These are phyloP conservation scores for Scolanthus callimorphus DNA, from an alignment of 92 coral and sea anemone genomes.

Conservation along the genomic window DNA sequence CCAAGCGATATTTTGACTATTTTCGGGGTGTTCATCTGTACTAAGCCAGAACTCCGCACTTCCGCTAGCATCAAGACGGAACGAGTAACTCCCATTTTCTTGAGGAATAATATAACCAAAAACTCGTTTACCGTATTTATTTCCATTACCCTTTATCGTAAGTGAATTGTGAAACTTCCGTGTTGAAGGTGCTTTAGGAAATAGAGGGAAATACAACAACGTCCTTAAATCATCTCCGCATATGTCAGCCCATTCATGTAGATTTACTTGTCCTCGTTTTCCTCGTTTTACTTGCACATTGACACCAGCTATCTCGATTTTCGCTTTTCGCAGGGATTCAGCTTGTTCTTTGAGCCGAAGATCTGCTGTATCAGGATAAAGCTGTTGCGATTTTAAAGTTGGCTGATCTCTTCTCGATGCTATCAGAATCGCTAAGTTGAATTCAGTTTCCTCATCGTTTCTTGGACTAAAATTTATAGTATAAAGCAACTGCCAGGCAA, in stretches of 20 bases:
- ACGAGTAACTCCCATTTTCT: slow-evolving; percentile 27
- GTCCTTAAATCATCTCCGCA: slow-evolving; percentile 67
- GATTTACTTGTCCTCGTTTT: slow-evolving; percentile 38
- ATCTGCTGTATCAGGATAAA: no score
- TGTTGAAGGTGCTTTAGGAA: slow-evolving; percentile 77
- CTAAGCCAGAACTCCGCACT: slow-evolving; percentile 84
- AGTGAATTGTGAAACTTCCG: slow-evolving; percentile 33
- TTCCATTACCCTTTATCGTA: slow-evolving; percentile 12
- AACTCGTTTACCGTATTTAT: slow-evolving; percentile 66
- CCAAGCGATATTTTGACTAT: slow-evolving; percentile 31
- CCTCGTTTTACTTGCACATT: slow-evolving; percentile 8
- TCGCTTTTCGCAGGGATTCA: neutral
- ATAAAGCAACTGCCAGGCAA: no score
- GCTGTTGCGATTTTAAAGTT: no score
- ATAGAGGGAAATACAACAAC: slow-evolving; percentile 41
- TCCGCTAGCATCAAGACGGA: slow-evolving; percentile 57
- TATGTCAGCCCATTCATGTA: slow-evolving; percentile 70
- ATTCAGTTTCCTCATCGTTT: no score
- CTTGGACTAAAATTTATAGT: no score
- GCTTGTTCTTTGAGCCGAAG: no score
- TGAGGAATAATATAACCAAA: slow-evolving; percentile 69
- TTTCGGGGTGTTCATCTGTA: slow-evolving; percentile 42
- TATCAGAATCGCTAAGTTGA: no score
- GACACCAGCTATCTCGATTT: neutral
- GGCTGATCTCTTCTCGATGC: no score